phyloP scores from a whole-genome alignment of 2,888 invertebrate species.

The Copidosoma aretas region DNA sequence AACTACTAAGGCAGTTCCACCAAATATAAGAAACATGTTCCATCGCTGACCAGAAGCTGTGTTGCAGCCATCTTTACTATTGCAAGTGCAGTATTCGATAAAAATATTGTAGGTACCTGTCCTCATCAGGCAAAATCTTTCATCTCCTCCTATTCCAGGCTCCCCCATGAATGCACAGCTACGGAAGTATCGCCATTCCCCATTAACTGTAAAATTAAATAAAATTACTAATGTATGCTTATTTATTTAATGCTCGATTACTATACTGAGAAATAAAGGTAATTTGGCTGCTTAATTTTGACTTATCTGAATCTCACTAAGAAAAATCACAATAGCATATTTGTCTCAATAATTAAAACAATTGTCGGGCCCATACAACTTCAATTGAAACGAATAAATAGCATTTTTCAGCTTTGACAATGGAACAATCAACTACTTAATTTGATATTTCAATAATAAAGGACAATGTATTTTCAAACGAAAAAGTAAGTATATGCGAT shows the following conservation, averaged over 20 bases:
- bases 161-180: conserved; percentile 91
- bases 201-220: conserved; percentile 69
- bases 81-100: conserved; percentile 92
- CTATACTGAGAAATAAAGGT: background rate
- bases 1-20: conserved; percentile 36
- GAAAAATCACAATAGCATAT: no score
- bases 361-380: no score
- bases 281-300: background rate
- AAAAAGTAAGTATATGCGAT: no score
- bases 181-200: conserved; percentile 87
- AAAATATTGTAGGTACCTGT: conserved; percentile 93
- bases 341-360: no score
- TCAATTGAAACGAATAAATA: no score
- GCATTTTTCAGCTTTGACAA: no score
- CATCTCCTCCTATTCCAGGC: conserved; percentile 87
- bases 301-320: background rate
- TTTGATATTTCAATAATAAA: no score
- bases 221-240: background rate
- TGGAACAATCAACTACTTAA: no score
- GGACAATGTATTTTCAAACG: no score
- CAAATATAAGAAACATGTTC: conserved; percentile 34
- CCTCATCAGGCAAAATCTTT: conserved; percentile 88
- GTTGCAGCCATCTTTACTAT: conserved; percentile 92
- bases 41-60: conserved; percentile 62
- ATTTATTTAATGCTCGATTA: background rate